A percentile compares a stretch with the other conserved stretches of the same genome.
Conservation (phyloP, 2,888 invertebrate species). For the Pseudoips prasinana region DNA sequence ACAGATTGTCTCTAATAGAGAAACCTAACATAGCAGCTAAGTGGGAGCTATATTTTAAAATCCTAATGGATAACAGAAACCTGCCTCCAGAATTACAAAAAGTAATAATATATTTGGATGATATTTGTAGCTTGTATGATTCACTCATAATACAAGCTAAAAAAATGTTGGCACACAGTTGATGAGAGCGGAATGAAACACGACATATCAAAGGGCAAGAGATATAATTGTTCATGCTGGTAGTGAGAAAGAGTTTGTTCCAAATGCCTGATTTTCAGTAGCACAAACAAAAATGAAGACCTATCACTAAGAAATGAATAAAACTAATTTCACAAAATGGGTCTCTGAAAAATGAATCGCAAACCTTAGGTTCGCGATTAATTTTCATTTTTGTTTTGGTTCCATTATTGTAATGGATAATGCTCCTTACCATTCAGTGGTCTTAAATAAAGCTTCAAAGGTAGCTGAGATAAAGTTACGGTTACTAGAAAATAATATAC, state of each 20-base stretch:
- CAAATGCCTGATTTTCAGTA: conserved; percentile 26
- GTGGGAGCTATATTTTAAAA: no score
- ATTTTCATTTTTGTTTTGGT: no score
- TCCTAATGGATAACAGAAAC: no score
- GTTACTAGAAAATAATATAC: conserved; percentile 25
- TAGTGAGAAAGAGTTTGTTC: conserved; percentile 26
- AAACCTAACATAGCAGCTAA: no score
- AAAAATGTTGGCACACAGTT: no score
- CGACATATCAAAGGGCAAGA: conserved; percentile 21
- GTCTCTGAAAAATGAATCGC: conserved; percentile 19
- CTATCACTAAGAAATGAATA: conserved; percentile 30
- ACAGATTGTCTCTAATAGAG: no score
- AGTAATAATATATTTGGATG: no score
- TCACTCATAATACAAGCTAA: no score
- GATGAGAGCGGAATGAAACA: conserved; percentile 11
- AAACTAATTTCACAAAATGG: conserved; percentile 26
- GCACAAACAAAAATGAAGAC: conserved; percentile 24
- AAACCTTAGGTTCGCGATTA: conserved; percentile 18
- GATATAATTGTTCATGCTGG: conserved; percentile 27
- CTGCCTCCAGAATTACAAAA: no score
- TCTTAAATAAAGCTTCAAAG: no score
- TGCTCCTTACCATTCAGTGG: conserved; percentile 5
- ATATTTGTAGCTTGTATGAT: not conserved
- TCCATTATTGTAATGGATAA: conserved; percentile 11
- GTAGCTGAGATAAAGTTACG: conserved; percentile 19